phyloP scores from a whole-genome alignment of 2,113 vertebrate species.

The Xyrauchen texanus region DNA sequence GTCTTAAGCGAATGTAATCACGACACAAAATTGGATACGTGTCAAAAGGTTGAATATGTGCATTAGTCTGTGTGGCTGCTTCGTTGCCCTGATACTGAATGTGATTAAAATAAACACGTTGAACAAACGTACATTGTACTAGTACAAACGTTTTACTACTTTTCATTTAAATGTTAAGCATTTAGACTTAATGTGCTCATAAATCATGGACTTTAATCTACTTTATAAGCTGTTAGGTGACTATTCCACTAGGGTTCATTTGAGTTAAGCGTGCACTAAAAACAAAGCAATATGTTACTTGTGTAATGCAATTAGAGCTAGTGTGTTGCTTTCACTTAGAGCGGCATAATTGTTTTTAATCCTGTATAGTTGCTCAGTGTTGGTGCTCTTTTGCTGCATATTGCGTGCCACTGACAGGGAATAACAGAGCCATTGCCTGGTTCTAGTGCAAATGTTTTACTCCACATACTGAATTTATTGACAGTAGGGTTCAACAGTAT shows the following conservation, averaged over 20 bases:
- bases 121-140: not conserved
- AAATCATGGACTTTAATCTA: slow-evolving; percentile 30
- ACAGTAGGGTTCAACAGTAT: no score
- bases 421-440: not conserved
- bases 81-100: not conserved
- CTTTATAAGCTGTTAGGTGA: slow-evolving; percentile 21
- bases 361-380: slow-evolving; percentile 18
- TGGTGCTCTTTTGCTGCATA: not conserved
- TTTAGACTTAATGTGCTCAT: slow-evolving; percentile 8
- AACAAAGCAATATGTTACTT: slow-evolving; percentile 19
- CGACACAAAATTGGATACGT: no score
- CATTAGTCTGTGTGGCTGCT: not conserved
- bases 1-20: no score
- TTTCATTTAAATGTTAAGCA: slow-evolving; percentile 29
- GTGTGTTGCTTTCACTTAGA: slow-evolving; percentile 20
- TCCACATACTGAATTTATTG: no score
- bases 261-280: slow-evolving; percentile 5
- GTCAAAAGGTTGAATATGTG: no score
- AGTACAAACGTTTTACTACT: slow-evolving; percentile 9
- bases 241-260: slow-evolving; percentile 23
- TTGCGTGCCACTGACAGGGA: not conserved
- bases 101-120: not conserved
- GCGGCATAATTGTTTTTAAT: slow-evolving; percentile 30
- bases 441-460: no score
- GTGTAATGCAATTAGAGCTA: not conserved